Evolutionary conservation across 2,888 invertebrate genomes (phyloP), one percentile per base, ranked within the genome.

Genomic region (Hypomecis atomaria): DNA sequence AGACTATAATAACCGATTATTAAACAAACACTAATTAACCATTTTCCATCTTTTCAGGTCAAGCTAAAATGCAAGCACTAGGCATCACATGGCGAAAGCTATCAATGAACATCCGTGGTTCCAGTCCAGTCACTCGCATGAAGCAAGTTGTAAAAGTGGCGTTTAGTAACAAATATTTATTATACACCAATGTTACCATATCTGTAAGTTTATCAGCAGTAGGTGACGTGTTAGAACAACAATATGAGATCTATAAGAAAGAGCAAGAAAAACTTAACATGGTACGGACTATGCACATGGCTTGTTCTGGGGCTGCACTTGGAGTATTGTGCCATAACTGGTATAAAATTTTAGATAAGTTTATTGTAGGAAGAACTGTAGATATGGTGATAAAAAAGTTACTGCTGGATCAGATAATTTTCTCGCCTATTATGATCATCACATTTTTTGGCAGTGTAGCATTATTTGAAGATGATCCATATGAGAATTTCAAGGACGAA

Each of bases 241-340:
- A 94, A 54, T 96, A 97, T 82, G 98, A 98, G 90, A 95, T 95
- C 55, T 92, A 94, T 55, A 94, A 89, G 63, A 93, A 94, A 11
- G 94, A 95, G 68, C 87, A 95, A 70, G 89, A 94, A 4, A 85
- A 86, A 69, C 96, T 94, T 93, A 94, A 96, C 76, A 73, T 78
- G 10, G 89, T 80, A 67, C 93, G 98, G 71, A 97, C 97, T 4
- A 83, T 90, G 61, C 95, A 97, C 67, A 98, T 98, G 96, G 95
- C 95, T 1, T 90, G 95, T 59, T 96, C 97, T 7, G 98, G 98
- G 5, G 92, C 96, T 44, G 94, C 96, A 0, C 94, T 98, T 0
- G 98, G 98, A 37, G 88, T 97, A 3, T 85, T 97, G 10, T 97
- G 97, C 77, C 98, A 99, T 80, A 95, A 95, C 81, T 98, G 98